Evolutionary conservation across 2,797 vertebrate genomes (phyloP).

Genomic region (Emys orbicularis): DNA sequence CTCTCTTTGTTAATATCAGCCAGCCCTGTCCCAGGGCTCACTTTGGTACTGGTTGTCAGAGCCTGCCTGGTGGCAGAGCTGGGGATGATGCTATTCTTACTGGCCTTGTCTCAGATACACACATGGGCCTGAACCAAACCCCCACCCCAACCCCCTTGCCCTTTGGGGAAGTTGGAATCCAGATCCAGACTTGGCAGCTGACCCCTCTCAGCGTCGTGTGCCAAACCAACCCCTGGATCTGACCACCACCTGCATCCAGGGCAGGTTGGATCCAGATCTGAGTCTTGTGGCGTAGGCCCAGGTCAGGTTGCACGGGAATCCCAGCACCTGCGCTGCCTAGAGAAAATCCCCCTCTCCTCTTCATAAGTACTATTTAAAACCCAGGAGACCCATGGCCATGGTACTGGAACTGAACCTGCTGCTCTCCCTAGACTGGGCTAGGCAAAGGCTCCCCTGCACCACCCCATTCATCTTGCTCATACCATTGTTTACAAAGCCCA

Average conservation of each 20-base stretch:
- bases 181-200: not conserved
- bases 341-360: not conserved
- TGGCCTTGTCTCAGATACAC: not conserved
- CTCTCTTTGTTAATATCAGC: not conserved
- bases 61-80: not conserved
- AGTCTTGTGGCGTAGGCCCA: not conserved
- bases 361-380: not conserved
- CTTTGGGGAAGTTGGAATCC: not conserved
- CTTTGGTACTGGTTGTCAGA: no score
- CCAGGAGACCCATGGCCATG: not conserved
- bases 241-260: no score
- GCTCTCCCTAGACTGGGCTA: not conserved
- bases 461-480: not conserved
- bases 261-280: not conserved
- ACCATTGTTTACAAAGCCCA: not conserved
- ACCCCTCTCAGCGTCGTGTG: not conserved
- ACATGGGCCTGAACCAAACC: not conserved
- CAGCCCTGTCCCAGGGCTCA: no score
- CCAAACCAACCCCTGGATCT: not conserved
- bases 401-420: no score
- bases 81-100: not conserved
- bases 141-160: not conserved
- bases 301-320: not conserved
- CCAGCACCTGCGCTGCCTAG: not conserved
- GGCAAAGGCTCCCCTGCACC: not conserved